phyloP scores from a whole-genome alignment of 1,140 invertebrate genomes.

The Andricus grossulariae region DNA sequence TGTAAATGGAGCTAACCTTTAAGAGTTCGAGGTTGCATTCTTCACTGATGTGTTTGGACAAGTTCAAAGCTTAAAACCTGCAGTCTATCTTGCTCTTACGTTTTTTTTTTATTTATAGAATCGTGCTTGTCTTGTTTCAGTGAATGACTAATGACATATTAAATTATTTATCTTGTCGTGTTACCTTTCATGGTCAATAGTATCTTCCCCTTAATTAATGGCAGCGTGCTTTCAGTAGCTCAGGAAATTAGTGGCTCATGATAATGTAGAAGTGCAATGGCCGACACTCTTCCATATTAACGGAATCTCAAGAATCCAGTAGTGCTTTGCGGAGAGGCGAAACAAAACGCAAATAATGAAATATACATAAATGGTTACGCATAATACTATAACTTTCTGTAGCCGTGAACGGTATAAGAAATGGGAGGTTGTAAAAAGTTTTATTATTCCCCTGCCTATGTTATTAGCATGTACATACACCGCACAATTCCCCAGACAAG shows the following conservation, averaged over 20 bases:
- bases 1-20: neutral
- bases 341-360: slow-evolving; percentile 32
- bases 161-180: neutral
- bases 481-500: neutral
- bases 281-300: slow-evolving; percentile 29
- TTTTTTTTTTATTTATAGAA: neutral
- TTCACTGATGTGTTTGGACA: slow-evolving; percentile 3
- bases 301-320: slow-evolving; percentile 11
- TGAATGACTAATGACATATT: neutral
- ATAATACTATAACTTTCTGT: slow-evolving; percentile 25
- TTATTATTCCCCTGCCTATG: slow-evolving; percentile 35
- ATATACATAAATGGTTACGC: slow-evolving; percentile 29
- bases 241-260: neutral
- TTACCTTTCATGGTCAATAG: too few relatives aligned
- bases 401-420: slow-evolving; percentile 34
- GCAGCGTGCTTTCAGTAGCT: neutral
- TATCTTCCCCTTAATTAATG: too few relatives aligned
- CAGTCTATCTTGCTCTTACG: neutral
- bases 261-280: slow-evolving; percentile 21
- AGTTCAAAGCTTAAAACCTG: neutral
- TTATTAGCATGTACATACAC: slow-evolving; percentile 37
- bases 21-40: neutral
- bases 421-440: slow-evolving; percentile 34
- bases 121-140: neutral
- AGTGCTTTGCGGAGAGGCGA: slow-evolving; percentile 17